A percentile compares a stretch with the other conserved stretches of the same genome.
phyloP scores from a whole-genome alignment of 2,888 invertebrate genomes.

The Urechis unicinctus region DNA sequence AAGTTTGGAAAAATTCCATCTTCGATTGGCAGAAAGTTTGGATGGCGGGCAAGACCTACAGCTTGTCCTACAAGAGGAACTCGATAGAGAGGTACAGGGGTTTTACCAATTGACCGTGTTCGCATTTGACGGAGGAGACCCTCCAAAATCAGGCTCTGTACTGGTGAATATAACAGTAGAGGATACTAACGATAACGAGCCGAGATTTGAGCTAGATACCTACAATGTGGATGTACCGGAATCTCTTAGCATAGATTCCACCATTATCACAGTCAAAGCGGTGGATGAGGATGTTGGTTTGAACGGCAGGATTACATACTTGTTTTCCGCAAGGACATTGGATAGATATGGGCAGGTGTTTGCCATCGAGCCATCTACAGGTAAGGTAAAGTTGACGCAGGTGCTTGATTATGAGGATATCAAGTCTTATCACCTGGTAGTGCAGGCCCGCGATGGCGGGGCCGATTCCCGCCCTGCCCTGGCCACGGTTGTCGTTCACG shows the following conservation, averaged over 20 bases:
- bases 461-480: conserved; percentile 8
- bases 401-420: conserved; percentile 8
- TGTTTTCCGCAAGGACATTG: conserved; percentile 3
- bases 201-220: conserved; percentile 20
- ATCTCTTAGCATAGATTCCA: conserved; percentile 18
- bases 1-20: background rate
- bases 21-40: background rate
- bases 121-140: conserved; percentile 25
- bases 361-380: conserved; percentile 5
- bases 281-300: conserved; percentile 24
- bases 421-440: conserved; percentile 5
- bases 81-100: conserved; percentile 29
- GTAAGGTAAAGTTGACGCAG: conserved; percentile 3
- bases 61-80: conserved; percentile 9
- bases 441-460: conserved; percentile 14
- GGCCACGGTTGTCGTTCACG: conserved; percentile 7
- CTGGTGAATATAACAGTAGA: conserved; percentile 21
- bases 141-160: conserved; percentile 18
- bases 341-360: conserved; percentile 5
- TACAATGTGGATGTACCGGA: conserved; percentile 24
- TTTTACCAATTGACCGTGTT: conserved; percentile 25
- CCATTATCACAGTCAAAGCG: conserved; percentile 24
- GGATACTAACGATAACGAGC: conserved; percentile 27
- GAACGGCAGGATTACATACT: conserved; percentile 11
- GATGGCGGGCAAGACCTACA: background rate